Evolutionary conservation across 2,113 vertebrate genomes (phyloP).

Genomic region (Austrofundulus limnaeus): DNA sequence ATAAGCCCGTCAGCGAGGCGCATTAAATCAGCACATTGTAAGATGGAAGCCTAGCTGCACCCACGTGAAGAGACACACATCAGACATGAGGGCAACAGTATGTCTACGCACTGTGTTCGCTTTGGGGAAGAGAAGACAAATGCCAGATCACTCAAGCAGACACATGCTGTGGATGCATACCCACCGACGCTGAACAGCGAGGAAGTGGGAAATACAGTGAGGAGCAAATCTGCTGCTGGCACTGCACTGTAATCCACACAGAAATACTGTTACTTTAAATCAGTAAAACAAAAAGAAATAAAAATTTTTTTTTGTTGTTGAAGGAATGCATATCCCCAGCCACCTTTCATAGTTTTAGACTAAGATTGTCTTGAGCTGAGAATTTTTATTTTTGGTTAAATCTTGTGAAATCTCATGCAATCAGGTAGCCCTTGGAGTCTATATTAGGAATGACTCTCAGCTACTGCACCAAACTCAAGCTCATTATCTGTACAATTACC

Average conservation of each 20-base stretch:
- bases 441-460: too few species aligned
- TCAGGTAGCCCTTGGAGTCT: too few species aligned
- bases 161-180: constrained; percentile 23
- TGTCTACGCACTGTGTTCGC: constrained; percentile 14
- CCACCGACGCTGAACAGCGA: constrained; percentile 2
- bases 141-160: constrained; percentile 35
- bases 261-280: not conserved
- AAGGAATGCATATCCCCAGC: too few species aligned
- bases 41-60: constrained; percentile 1
- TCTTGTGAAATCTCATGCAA: too few species aligned
- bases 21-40: constrained; percentile 37
- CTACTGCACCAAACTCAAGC: too few species aligned
- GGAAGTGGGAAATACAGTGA: constrained; percentile 3
- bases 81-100: constrained; percentile 21
- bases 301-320: too few species aligned
- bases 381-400: too few species aligned
- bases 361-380: too few species aligned
- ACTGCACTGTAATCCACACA: constrained; percentile 7
- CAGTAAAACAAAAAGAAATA: not conserved
- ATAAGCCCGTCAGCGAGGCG: constrained; percentile 10
- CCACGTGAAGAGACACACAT: constrained; percentile 22
- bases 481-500: too few species aligned
- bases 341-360: too few species aligned
- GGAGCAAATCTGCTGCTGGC: constrained; percentile 11
- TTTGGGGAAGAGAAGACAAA: constrained; percentile 36